phyloP scores from a whole-genome alignment of 2,888 invertebrate species.

The Adelognathus sp. region DNA sequence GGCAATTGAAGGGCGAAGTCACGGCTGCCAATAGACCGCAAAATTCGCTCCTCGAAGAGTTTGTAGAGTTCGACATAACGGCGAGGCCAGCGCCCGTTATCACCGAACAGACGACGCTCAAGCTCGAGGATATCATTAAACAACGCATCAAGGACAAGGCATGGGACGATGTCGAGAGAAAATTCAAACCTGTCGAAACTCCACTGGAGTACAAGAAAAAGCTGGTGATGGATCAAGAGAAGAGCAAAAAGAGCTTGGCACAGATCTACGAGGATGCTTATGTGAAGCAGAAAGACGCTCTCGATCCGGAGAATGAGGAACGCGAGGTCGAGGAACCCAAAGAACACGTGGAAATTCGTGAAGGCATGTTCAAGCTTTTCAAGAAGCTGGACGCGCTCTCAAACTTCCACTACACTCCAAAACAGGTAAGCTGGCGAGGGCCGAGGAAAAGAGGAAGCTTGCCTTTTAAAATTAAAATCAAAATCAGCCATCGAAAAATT shows the following conservation, averaged over 20 bases:
- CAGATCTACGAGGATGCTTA: slow-evolving; percentile 97
- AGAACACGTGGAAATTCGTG: slow-evolving; percentile 89
- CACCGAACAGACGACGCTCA: slow-evolving; percentile 93
- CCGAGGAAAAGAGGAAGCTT: too few species aligned
- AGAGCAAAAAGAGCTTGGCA: slow-evolving; percentile 95
- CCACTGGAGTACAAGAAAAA: slow-evolving; percentile 93
- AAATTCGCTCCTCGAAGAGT: slow-evolving; percentile 96
- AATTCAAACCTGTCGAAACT: slow-evolving; percentile 91
- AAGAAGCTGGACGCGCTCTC: slow-evolving; percentile 94
- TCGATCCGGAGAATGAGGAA: slow-evolving; percentile 83
- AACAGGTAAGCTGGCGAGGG: slow-evolving; percentile 83
- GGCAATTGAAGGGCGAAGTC: slow-evolving; percentile 97
- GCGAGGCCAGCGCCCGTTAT: slow-evolving; percentile 94
- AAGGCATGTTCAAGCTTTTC: slow-evolving; percentile 89
- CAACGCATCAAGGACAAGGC: slow-evolving; percentile 96
- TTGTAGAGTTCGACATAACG: slow-evolving; percentile 94
- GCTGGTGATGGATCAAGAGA: slow-evolving; percentile 94
- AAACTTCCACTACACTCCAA: slow-evolving; percentile 97
- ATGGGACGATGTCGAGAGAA: slow-evolving; percentile 96
- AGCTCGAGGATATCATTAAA: slow-evolving; percentile 94
- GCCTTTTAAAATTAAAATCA: too few species aligned
- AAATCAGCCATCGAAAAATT: too few species aligned
- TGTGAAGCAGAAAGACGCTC: slow-evolving; percentile 85
- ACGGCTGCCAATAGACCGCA: slow-evolving; percentile 90
- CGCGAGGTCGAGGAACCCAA: slow-evolving; percentile 87